Base-by-base conservation (phyloP, 2,888 invertebrate genomes). In the Polymixis lichenea region DNA sequence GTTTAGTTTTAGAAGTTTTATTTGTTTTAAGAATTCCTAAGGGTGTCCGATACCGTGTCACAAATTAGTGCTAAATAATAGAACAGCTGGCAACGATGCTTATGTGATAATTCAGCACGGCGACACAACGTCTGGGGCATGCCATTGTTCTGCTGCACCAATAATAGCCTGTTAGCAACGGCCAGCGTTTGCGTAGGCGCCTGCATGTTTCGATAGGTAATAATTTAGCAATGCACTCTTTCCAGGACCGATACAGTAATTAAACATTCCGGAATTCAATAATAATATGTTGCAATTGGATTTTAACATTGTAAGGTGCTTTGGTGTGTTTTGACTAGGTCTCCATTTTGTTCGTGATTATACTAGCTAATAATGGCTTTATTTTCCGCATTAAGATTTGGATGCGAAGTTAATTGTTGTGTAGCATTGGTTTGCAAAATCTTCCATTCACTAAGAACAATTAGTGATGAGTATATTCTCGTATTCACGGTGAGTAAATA, bases 121-220 rank as follows among this genome's bases (percentile, higher is more conserved):
- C 95, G 95, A 94, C 96, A 91, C 90, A 88, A 90, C 90, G 95
- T 96, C 96, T 96, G 92, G 91, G 91, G 84, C 90, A 91, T 88
- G 90, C 91, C 87, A 94, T 94, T 95, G 89, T 92, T 91, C 90
- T 88, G 91, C 87, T 93, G 93, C 92, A 95, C 92, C 93, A 92
- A 93, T 93, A 93, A 92, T 93, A 93, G 91, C 89, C 87, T 84
- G 90, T 80, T 83, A 87, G 87, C 84, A 83, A 84, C 83, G 78
- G 77, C 75, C 60, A 86, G 82, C 84, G 86, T 87, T 89, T 89
- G 91, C 90, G 91, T 91, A 90, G 90, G 90, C 86, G 85, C 74
- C 72, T 81, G 74, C 76, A 85, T 74, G 68, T 65, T 72, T 77
- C 69, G 46, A 71, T 73, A 75, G 46, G 32, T 46, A 65, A 79